Percentiles rank a stretch among this genome's conserved stretches.
These are phyloP conservation scores for Leptinotarsa juncta DNA, from an alignment of 2,888 invertebrate species.

Conservation along the genomic window DNA sequence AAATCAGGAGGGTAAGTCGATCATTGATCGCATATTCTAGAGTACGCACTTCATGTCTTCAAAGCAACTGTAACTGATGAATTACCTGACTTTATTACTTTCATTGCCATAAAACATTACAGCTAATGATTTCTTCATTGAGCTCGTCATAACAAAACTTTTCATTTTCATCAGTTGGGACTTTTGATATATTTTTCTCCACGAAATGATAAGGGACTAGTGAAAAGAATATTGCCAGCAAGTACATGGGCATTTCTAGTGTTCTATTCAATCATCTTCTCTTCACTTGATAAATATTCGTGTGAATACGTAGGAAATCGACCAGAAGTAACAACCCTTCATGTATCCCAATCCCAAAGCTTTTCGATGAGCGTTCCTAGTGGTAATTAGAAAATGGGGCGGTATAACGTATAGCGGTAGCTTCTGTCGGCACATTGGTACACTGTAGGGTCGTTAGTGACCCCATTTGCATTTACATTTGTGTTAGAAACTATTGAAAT, in stretches of 20 bases:
- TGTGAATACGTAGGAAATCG: background rate
- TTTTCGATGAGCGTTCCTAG: slow-evolving; percentile 40
- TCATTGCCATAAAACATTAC: no score
- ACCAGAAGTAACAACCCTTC: slow-evolving; percentile 20
- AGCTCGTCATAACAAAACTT: no score
- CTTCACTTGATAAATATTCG: background rate
- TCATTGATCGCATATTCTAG: no score
- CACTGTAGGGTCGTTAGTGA: slow-evolving; percentile 55
- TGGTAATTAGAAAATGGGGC: slow-evolving; percentile 50
- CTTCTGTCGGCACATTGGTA: slow-evolving; percentile 48
- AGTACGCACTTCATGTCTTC: no score
- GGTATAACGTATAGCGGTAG: slow-evolving; percentile 41
- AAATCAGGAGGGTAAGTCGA: no score
- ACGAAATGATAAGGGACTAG: no score
- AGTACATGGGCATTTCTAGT: background rate
- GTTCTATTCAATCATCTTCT: background rate
- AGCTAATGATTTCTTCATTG: no score
- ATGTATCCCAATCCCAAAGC: slow-evolving; percentile 21
- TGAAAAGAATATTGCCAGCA: no score
- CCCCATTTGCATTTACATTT: slow-evolving; percentile 63
- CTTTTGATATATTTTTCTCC: no score
- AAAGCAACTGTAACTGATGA: no score
- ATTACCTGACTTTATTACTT: no score
- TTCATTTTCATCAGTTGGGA: no score
- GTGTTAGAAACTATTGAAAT: slow-evolving; percentile 59